phyloP scores from a whole-genome alignment of 2,888 invertebrate species.

The Orthosia incerta region DNA sequence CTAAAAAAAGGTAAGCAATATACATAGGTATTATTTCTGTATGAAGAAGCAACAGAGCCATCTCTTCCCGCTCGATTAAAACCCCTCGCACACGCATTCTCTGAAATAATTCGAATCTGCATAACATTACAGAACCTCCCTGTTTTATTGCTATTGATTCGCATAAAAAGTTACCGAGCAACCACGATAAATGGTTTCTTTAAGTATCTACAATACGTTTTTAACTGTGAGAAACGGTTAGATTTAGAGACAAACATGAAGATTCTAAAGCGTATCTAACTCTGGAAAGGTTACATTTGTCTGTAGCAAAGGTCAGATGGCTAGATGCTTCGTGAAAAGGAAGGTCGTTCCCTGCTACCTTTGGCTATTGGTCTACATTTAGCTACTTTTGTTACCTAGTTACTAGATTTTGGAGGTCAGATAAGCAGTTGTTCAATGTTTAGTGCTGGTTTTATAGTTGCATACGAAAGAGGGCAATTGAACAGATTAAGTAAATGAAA shows the following conservation, averaged over 20 bases:
- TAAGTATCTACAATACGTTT: slow-evolving; percentile 32
- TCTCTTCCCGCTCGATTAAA: slow-evolving; percentile 44
- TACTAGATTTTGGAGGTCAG: too few relatives aligned
- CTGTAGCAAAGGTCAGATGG: not conserved
- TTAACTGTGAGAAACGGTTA: slow-evolving; percentile 18
- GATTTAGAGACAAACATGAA: slow-evolving; percentile 13
- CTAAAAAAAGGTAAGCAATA: not conserved
- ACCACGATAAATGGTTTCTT: slow-evolving; percentile 36
- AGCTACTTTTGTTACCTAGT: too few relatives aligned
- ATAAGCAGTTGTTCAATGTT: too few relatives aligned
- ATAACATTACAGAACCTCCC: slow-evolving; percentile 53
- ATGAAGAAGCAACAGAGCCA: slow-evolving; percentile 8
- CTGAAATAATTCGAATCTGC: slow-evolving; percentile 62
- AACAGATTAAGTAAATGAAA: too few relatives aligned
- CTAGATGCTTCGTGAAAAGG: not conserved
- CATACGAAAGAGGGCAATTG: too few relatives aligned
- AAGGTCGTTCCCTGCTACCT: too few relatives aligned
- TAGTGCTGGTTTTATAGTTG: too few relatives aligned
- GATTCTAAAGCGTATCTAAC: not conserved
- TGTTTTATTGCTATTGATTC: slow-evolving; percentile 64
- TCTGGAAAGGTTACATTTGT: not conserved
- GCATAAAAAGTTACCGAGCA: slow-evolving; percentile 54
- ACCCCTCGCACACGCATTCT: slow-evolving; percentile 41
- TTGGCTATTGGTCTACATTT: too few relatives aligned
- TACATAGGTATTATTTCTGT: not conserved